Evolutionary conservation across 2,113 vertebrate genomes (phyloP).

Genomic region (Lichenostomus cassidix): DNA sequence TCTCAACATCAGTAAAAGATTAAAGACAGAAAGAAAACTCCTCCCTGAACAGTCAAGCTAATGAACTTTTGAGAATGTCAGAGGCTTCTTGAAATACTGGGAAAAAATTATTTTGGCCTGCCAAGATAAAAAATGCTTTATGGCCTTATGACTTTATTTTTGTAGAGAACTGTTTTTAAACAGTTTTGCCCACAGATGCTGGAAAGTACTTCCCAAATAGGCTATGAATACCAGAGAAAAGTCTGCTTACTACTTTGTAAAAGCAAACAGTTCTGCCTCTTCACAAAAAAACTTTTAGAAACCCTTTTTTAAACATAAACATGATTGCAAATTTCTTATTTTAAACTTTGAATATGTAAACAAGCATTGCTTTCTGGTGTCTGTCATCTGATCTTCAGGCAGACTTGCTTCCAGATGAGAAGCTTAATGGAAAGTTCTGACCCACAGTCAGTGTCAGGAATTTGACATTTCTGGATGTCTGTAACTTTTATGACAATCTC

Average conservation of each 20-base stretch:
- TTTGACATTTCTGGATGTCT: constrained; percentile 26
- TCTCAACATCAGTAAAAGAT: background rate
- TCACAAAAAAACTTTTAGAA: background rate
- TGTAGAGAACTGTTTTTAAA: constrained; percentile 24
- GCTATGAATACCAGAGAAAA: background rate
- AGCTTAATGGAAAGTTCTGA: constrained; percentile 49
- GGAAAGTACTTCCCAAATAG: constrained; percentile 34
- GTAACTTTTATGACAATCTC: background rate
- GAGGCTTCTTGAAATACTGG: constrained; percentile 20
- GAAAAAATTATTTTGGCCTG: background rate
- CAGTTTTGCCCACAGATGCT: background rate
- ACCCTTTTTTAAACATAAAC: background rate
- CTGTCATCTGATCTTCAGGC: constrained; percentile 2
- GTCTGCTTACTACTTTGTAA: background rate
- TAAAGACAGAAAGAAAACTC: background rate
- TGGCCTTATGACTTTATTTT: background rate
- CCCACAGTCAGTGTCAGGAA: constrained; percentile 18
- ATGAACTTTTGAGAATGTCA: constrained; percentile 15
- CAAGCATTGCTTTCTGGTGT: constrained; percentile 28
- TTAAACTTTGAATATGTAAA: constrained; percentile 40
- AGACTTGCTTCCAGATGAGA: constrained; percentile 22
- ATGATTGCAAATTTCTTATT: background rate
- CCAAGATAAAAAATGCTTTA: constrained; percentile 45
- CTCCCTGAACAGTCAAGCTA: background rate
- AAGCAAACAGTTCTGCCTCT: background rate